Evolutionary conservation across 2,888 invertebrate genomes (phyloP), one percentile per base, ranked within the genome.

Genomic region (Selenia dentaria): DNA sequence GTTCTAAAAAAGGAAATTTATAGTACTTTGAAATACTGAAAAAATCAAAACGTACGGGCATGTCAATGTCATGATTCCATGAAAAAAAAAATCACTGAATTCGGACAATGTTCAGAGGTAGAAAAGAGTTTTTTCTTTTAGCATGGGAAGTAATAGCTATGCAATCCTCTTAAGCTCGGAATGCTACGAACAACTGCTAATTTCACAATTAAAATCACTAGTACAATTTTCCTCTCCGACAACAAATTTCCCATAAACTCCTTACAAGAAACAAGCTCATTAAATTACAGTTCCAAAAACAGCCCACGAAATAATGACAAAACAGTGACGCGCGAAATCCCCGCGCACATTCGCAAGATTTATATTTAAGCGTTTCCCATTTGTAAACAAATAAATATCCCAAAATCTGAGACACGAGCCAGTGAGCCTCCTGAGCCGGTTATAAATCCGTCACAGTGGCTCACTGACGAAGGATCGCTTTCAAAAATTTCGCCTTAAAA

Each of bases 361-460:
- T 52, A 53, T 52, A 43, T 39, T 54, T 53, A 50, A 53, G 44
- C 44, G 35, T 35, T 45, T 9, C 10, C 39, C 46, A 50, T 55
- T 59, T 54, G 58, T 57, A 67, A 64, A 60, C 59, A 67, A 67
- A 69, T 66, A 65, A 67, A 69, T 61, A 62, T 59, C 41, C 47
- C 32, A 26, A 32, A 40, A 51, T 54, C 51, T 40, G 40, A 51
- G 47, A 46, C 44, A 36, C 45, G 58, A 54, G 44, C 37, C 55
- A 29, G 48, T 54, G 58, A 59, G 59, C 63, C 56, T 57, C 52
- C 51, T 54, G 54, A 47, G 49, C 51, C 25, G 32, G 41, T 64
- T 55, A 78, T 79, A 79, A 80, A 80, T 80, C 72, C 60, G 57
- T 73, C 71, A 66, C 49, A 44, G 51, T 37, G 51, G 55, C 55